Conservation (phyloP, 2,888 invertebrate genomes). For the Aphidius colemani region DNA sequence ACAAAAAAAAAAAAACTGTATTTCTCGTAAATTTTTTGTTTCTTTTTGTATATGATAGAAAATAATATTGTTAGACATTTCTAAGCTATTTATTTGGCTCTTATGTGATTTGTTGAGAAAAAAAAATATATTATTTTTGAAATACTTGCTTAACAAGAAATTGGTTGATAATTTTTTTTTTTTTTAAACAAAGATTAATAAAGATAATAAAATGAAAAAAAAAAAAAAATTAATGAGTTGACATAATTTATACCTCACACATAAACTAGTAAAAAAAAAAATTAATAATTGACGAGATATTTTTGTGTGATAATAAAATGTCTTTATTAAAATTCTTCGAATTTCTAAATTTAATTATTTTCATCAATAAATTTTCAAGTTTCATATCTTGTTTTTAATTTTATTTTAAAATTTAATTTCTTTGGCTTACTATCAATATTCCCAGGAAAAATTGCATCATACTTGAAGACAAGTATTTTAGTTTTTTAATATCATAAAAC, state of each 20-base stretch:
- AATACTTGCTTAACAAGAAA: slow-evolving; percentile 21
- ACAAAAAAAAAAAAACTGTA: background rate
- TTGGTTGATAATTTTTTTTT: background rate
- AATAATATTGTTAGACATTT: slow-evolving; percentile 40
- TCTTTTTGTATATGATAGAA: too few relatives aligned
- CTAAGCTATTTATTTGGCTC: slow-evolving; percentile 49
- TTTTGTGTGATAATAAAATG: too few relatives aligned
- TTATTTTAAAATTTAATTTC: background rate
- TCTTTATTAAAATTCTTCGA: too few relatives aligned
- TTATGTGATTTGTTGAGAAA: slow-evolving; percentile 44
- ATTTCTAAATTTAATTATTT: too few relatives aligned
- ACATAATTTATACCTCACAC: background rate
- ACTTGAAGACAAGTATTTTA: too few relatives aligned
- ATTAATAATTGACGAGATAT: too few relatives aligned
- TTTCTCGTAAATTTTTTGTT: background rate
- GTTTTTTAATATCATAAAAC: too few relatives aligned
- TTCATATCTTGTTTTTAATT: too few relatives aligned
- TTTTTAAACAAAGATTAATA: background rate
- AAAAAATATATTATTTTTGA: slow-evolving; percentile 39
- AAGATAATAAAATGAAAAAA: background rate
- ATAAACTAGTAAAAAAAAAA: too few relatives aligned
- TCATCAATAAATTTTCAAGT: too few relatives aligned
- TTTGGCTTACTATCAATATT: background rate
- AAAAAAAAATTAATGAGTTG: background rate
- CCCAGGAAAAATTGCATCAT: background rate